Percentiles rank a stretch among this genome's conserved stretches.
These are phyloP conservation scores for Prietella phreatophila DNA, from an alignment of 2,113 vertebrate genomes.

Conservation along the genomic window DNA sequence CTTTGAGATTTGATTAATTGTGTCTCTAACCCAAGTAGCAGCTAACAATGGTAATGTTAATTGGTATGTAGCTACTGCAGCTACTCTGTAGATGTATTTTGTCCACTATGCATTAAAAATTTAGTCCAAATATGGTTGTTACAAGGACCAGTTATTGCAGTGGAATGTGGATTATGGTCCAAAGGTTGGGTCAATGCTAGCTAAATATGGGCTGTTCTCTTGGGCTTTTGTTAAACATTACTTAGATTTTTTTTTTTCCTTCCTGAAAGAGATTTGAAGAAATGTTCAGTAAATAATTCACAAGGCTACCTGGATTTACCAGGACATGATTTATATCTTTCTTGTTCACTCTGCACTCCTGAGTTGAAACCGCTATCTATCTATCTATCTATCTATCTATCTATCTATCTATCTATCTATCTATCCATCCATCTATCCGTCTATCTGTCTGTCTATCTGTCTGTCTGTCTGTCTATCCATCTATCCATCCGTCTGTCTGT, in stretches of 20 bases:
- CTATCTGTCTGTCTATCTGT: too few relatives aligned
- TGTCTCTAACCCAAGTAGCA: too few relatives aligned
- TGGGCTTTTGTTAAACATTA: background rate
- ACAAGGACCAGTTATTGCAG: background rate
- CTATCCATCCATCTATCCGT: too few relatives aligned
- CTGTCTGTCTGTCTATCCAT: too few relatives aligned
- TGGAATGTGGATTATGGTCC: background rate
- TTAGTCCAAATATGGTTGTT: background rate
- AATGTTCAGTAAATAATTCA: background rate
- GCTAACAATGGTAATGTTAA: background rate
- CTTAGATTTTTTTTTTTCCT: background rate
- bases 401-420: too few relatives aligned
- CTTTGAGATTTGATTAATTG: too few relatives aligned
- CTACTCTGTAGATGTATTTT: too few relatives aligned
- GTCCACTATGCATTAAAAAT: background rate
- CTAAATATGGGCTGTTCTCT: background rate
- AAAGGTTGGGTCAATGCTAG: background rate
- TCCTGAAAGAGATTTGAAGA: background rate
- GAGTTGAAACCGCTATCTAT: background rate
- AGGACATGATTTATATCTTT: background rate
- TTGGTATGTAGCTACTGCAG: background rate
- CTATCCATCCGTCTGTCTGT: too few relatives aligned
- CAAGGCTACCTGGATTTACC: background rate
- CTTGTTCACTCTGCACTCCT: background rate
- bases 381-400: too few relatives aligned